Base-by-base conservation (phyloP, 2,797 vertebrate species). In the Gymnopithys bicolor region DNA sequence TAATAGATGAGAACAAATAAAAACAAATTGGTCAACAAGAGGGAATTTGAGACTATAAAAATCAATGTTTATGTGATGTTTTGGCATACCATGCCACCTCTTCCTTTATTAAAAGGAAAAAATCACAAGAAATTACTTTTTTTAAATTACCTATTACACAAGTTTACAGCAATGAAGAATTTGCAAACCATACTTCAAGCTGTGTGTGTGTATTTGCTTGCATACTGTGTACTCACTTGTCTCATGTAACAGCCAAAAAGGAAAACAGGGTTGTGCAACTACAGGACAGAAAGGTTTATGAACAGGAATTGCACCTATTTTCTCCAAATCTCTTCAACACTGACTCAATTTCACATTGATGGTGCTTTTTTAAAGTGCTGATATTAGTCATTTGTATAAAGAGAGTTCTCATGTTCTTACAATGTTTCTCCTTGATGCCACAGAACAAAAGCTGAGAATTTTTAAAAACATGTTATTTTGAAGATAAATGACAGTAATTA, bases 341-440 rank as follows among this genome's bases (percentile, higher is more conserved):
- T 70, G 52, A 51, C 48, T 90, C 24, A 22, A 33, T 76, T 92
- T 94, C 87, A 90, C 48, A 64, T 17, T 62, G 56, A 60, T 68
- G 41, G 35, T 85, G 43, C 18, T 80, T 93, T 63, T 77, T 81
- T 85, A 86, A 97, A 96, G 94, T 95, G 94, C 89, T 91, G 76
- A 60, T 69, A 41, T 66, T 78, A 86, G 21, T 82, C 24, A 81
- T 70, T 41, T 55, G 19, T 74, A n/a, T 35, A 45, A 33, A 79
- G 35, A 58, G 19, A 75, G 45, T 58, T 70, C 25, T 90, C 13
- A 5, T 87, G 45, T 86, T 93, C 52, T 91, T 19, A 24, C 19
- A 21, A 2, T 71, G 75, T 68, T 93, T 90, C 56, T 89, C 37
- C 16, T 24, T 24, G 56, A 68, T 43, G 39, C 55, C 21, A 12